These are phyloP conservation scores for Calliopum simillimum DNA, from an alignment of 2,888 invertebrate species.

Conservation along the genomic window DNA sequence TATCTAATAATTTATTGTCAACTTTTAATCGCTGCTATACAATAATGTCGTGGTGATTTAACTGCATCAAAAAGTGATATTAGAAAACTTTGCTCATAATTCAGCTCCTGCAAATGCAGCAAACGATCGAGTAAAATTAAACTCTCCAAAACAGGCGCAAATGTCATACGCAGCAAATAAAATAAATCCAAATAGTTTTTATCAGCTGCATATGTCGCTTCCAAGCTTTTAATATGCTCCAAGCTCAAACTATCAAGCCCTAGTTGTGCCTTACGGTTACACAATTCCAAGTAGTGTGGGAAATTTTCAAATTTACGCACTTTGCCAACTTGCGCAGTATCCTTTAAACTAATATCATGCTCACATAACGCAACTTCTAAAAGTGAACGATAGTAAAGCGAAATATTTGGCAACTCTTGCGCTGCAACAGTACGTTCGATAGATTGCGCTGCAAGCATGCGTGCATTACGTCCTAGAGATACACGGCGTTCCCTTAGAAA, in stretches of 20 bases:
- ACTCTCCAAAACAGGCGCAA: constrained; percentile 85
- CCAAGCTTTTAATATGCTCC: constrained; percentile 64
- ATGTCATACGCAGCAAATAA: constrained; percentile 79
- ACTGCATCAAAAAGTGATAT: constrained; percentile 86
- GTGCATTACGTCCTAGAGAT: constrained; percentile 78
- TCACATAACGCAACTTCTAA: constrained; percentile 74
- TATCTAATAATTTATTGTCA: not conserved
- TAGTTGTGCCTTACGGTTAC: constrained; percentile 69
- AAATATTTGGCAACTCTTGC: constrained; percentile 71
- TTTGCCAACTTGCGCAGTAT: constrained; percentile 72
- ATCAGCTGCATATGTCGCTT: constrained; percentile 64
- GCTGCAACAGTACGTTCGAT: constrained; percentile 75
- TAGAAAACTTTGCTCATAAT: constrained; percentile 72
- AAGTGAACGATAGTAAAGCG: constrained; percentile 81
- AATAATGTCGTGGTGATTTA: constrained; percentile 77
- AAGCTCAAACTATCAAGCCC: constrained; percentile 42
- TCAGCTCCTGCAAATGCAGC: constrained; percentile 78
- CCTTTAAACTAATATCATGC: constrained; percentile 63
- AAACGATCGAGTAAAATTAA: constrained; percentile 85
- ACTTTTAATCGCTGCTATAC: constrained; percentile 56
- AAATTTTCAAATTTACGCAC: constrained; percentile 75
- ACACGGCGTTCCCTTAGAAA: constrained; percentile 70
- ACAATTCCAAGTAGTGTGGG: constrained; percentile 76
- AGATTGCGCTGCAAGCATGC: constrained; percentile 89
- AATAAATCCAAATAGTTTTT: constrained; percentile 77